These are phyloP conservation scores for Hymenopus coronatus DNA, from an alignment of 2,888 invertebrate species.

Conservation along the genomic window DNA sequence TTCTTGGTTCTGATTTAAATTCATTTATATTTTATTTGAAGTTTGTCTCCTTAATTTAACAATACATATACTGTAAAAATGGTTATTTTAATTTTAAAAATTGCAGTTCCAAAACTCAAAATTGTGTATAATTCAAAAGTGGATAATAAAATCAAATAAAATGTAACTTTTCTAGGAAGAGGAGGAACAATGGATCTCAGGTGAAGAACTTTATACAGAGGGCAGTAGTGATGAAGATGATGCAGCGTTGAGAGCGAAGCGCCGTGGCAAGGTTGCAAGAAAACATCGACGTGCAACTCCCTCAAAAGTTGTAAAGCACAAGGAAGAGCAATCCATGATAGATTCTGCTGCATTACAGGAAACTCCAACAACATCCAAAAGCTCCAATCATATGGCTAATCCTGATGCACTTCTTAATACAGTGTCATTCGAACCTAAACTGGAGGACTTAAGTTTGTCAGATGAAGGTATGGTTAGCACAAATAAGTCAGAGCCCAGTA, in stretches of 20 bases:
- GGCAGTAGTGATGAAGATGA: conserved; percentile 49
- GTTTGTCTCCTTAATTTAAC: no score
- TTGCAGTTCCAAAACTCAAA: no score
- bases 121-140: no score
- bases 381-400: neutral
- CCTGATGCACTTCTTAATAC: neutral
- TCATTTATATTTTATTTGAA: no score
- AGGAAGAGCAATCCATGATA: conserved; percentile 16
- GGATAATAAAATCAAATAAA: neutral
- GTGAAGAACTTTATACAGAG: conserved; percentile 51
- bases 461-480: neutral
- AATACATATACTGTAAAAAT: no score
- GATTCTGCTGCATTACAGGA: neutral
- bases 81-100: no score
- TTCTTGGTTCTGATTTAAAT: no score
- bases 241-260: conserved; percentile 29
- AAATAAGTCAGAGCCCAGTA: neutral
- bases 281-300: conserved; percentile 23
- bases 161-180: conserved; percentile 43
- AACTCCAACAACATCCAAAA: neutral
- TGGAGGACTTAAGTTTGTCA: neutral
- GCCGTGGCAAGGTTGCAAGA: conserved; percentile 11
- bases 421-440: neutral
- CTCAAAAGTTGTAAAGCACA: neutral
- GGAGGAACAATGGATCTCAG: conserved; percentile 50